Evolutionary conservation across 2,888 invertebrate genomes (phyloP).

Genomic region (Cantharis rustica): DNA sequence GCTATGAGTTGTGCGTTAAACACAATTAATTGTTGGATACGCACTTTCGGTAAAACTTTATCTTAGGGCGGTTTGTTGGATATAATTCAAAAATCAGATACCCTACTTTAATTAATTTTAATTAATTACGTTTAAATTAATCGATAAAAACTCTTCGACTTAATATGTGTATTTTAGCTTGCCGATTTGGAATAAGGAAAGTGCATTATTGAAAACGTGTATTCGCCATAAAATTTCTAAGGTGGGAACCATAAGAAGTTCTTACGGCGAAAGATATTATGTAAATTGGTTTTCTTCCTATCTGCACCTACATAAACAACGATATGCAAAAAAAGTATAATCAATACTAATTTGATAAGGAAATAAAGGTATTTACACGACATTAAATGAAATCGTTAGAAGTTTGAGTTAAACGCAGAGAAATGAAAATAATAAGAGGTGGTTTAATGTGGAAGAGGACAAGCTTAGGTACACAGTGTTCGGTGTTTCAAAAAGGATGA

Average conservation of each 20-base stretch:
- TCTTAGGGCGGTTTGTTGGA: neutral
- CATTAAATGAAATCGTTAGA: neutral
- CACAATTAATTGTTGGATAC: neutral
- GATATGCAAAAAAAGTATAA: neutral
- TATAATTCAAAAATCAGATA: neutral
- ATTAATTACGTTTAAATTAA: neutral
- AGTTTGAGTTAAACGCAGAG: slow-evolving; percentile 25
- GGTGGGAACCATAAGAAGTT: neutral
- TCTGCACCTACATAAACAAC: neutral
- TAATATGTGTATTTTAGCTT: neutral
- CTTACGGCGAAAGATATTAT: neutral
- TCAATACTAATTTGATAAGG: neutral
- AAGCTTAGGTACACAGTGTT: slow-evolving; percentile 52
- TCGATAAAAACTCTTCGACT: neutral
- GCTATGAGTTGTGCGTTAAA: neutral
- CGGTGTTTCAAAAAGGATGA: slow-evolving; percentile 62
- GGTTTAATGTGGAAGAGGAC: slow-evolving; percentile 49
- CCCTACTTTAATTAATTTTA: neutral
- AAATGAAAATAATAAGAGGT: slow-evolving; percentile 42
- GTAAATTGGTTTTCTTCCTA: neutral
- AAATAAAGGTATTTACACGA: neutral
- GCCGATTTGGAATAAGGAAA: neutral
- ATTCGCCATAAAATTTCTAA: neutral
- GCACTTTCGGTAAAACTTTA: neutral
- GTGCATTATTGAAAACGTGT: neutral